phyloP scores from a whole-genome alignment of 2,113 vertebrate species.

The Gambusia holbrooki region DNA sequence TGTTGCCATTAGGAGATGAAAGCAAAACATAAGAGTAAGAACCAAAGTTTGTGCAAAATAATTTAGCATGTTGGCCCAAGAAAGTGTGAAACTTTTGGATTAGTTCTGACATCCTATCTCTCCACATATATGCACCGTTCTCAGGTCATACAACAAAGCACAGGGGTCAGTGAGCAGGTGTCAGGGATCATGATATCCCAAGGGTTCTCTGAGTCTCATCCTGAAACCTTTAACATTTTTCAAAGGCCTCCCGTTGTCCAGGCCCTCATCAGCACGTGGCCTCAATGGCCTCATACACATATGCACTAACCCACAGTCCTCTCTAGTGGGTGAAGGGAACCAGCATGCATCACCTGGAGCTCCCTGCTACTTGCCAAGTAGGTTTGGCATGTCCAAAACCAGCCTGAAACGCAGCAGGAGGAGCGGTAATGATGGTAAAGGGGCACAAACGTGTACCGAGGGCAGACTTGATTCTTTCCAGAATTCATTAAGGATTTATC shows the following conservation, averaged over 20 bases:
- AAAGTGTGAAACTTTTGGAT: slow-evolving; percentile 47
- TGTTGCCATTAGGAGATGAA: not conserved
- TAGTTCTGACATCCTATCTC: slow-evolving; percentile 23
- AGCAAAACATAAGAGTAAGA: not conserved
- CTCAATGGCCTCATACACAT: slow-evolving; percentile 56
- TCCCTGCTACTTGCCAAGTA: slow-evolving; percentile 43
- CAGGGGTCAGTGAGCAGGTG: slow-evolving; percentile 53
- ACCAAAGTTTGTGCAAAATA: not conserved
- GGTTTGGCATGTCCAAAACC: slow-evolving; percentile 43
- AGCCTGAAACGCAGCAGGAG: slow-evolving; percentile 51
- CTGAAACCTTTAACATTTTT: slow-evolving; percentile 70
- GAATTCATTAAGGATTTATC: slow-evolving; percentile 52
- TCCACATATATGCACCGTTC: slow-evolving; percentile 40
- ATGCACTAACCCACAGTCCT: slow-evolving; percentile 37
- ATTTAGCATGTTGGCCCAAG: slow-evolving; percentile 7
- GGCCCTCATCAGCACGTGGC: slow-evolving; percentile 67
- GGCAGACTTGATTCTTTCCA: slow-evolving; percentile 54
- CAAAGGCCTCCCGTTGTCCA: slow-evolving; percentile 71
- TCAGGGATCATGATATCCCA: slow-evolving; percentile 69
- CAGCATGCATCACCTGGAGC: slow-evolving; percentile 67
- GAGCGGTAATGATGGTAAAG: slow-evolving; percentile 63
- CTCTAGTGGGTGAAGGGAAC: slow-evolving; percentile 47
- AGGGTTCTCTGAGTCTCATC: slow-evolving; percentile 67
- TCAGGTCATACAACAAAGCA: slow-evolving; percentile 70
- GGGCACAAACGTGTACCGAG: slow-evolving; percentile 54